Conservation (phyloP, 2,888 invertebrate genomes). For the Priocnemis perturbator region DNA sequence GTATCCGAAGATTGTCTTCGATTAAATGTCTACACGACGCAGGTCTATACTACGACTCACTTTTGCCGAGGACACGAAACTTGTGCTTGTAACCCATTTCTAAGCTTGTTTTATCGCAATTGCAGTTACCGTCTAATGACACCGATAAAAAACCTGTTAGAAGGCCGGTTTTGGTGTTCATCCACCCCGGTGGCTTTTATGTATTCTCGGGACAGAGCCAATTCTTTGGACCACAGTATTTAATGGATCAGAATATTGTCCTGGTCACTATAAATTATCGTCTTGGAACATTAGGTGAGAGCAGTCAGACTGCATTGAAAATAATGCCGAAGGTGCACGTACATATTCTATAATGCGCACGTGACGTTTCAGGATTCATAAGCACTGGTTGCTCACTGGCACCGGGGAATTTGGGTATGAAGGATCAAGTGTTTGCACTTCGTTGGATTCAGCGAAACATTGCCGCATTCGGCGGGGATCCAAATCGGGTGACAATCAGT, state of each 20-base stretch:
- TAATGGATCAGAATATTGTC: conserved; percentile 66
- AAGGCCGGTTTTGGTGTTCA: conserved; percentile 81
- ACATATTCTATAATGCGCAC: too few relatives aligned
- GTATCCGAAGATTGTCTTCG: conserved; percentile 81
- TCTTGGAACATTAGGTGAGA: conserved; percentile 64
- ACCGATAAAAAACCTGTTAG: neutral
- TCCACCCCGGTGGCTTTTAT: conserved; percentile 84
- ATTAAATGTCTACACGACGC: conserved; percentile 74
- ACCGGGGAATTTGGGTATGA: conserved; percentile 83
- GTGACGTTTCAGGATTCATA: conserved; percentile 79
- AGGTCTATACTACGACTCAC: neutral
- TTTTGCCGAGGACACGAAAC: too few relatives aligned
- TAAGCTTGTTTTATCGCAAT: too few relatives aligned
- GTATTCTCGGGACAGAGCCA: conserved; percentile 79
- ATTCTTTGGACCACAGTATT: conserved; percentile 64
- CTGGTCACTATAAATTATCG: conserved; percentile 70
- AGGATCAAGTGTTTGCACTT: conserved; percentile 83
- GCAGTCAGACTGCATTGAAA: conserved; percentile 35
- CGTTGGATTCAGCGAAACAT: conserved; percentile 83
- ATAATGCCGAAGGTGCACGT: neutral
- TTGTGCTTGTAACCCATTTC: too few relatives aligned
- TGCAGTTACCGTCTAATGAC: neutral
- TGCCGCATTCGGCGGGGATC: conserved; percentile 82
- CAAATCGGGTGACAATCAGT: conserved; percentile 79
- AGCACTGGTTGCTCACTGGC: conserved; percentile 82